Evolutionary conservation across 2,888 invertebrate genomes (phyloP).

Genomic region (Digitonthophagus gazella): DNA sequence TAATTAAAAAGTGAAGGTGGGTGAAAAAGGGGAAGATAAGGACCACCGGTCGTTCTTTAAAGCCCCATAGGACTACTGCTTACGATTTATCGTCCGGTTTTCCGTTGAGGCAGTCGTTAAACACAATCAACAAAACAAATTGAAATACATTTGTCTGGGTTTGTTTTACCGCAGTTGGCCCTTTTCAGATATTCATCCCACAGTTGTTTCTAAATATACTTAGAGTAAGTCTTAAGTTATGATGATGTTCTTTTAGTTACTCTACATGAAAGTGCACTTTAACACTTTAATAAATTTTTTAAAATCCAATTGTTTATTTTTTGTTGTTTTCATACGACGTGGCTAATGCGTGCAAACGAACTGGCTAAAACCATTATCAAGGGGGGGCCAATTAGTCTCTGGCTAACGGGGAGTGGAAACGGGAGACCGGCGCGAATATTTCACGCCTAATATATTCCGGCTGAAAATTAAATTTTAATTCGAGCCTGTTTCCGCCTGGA

Average conservation of each 20-base stretch:
- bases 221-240: too few relatives aligned
- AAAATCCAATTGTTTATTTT: background rate
- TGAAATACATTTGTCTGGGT: background rate
- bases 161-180: background rate
- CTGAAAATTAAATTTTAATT: slow-evolving; percentile 16
- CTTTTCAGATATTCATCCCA: background rate
- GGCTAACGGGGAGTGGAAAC: background rate
- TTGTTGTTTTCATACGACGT: background rate
- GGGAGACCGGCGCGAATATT: background rate
- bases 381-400: background rate
- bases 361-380: background rate
- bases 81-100: background rate
- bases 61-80: background rate
- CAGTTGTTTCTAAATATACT: background rate
- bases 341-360: slow-evolving; percentile 20
- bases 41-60: background rate
- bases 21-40: background rate
- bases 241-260: too few relatives aligned
- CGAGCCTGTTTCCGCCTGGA: slow-evolving; percentile 11
- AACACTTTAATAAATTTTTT: background rate
- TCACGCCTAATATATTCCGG: slow-evolving; percentile 8
- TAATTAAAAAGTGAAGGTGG: background rate
- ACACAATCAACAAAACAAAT: background rate
- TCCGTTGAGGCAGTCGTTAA: background rate
- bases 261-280: background rate